These are phyloP conservation scores for Porites evermanni DNA, from an alignment of 92 coral and sea anemone species.

Conservation along the genomic window DNA sequence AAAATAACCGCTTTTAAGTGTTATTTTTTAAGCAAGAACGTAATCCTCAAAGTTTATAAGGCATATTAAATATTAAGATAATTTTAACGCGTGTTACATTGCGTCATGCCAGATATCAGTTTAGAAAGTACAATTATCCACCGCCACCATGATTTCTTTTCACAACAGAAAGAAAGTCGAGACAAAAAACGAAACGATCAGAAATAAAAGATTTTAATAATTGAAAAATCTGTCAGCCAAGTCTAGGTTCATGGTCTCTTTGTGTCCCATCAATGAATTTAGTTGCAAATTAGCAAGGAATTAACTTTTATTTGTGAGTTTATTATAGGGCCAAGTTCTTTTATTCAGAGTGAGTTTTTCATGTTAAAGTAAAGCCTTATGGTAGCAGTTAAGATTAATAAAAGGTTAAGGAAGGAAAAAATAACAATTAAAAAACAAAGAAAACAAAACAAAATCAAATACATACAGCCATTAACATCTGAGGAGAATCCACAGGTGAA, in stretches of 20 bases:
- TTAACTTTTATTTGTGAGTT: no score
- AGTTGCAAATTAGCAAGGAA: no score
- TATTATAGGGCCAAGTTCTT: no score
- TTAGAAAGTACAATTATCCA: neutral
- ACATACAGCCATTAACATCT: slow-evolving; percentile 98
- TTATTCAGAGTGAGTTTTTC: neutral
- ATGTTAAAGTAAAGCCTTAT: neutral
- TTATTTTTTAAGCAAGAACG: no score
- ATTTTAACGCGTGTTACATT: neutral
- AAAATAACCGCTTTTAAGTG: no score
- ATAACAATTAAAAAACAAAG: neutral
- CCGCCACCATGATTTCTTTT: neutral
- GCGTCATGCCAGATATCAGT: slow-evolving; percentile 7
- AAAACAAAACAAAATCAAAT: slow-evolving; percentile 48
- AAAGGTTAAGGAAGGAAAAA: neutral
- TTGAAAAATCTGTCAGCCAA: no score
- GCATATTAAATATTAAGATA: no score
- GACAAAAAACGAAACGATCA: neutral
- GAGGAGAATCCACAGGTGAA: slow-evolving; percentile 34
- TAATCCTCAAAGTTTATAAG: no score
- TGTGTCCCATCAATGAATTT: no score
- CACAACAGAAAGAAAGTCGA: neutral
- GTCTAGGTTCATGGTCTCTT: no score
- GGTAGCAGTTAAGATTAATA: neutral
- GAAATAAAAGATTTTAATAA: neutral